phyloP scores from a whole-genome alignment of 2,888 invertebrate genomes.

The Dryocosmus kuriphilus region DNA sequence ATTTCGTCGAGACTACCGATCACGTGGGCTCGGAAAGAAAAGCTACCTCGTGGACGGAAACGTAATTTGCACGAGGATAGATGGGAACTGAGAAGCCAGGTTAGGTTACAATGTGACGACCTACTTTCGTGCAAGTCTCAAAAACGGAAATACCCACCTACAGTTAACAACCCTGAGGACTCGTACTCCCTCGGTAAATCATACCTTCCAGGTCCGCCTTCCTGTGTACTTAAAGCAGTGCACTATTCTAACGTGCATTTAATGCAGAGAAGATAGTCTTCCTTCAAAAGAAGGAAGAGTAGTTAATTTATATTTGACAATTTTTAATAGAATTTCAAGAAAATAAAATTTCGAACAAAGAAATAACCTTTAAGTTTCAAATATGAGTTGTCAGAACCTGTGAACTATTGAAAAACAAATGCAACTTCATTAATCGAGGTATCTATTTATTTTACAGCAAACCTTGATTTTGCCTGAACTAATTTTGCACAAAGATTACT shows the following conservation, averaged over 20 bases:
- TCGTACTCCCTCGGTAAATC: constrained; percentile 37
- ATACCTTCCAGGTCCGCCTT: constrained; percentile 30
- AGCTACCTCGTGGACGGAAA: constrained; percentile 12
- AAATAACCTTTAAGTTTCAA: not conserved
- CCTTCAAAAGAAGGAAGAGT: not conserved
- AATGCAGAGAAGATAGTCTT: constrained; percentile 19
- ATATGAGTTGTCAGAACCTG: too few relatives aligned
- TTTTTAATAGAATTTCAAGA: not conserved
- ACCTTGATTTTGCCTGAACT: too few relatives aligned
- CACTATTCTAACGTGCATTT: constrained; percentile 29
- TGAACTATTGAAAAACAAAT: too few relatives aligned
- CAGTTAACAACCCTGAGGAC: constrained; percentile 33
- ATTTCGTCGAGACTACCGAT: constrained; percentile 28
- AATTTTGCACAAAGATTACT: too few relatives aligned
- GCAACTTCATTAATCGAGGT: too few relatives aligned
- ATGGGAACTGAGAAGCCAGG: constrained; percentile 24
- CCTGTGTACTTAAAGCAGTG: constrained; percentile 39
- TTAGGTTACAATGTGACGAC: constrained; percentile 27
- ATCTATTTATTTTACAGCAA: too few relatives aligned
- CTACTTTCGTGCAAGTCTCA: constrained; percentile 32
- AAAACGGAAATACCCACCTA: constrained; percentile 38
- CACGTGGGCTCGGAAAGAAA: constrained; percentile 2
- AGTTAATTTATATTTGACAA: not conserved
- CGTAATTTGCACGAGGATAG: constrained; percentile 22
- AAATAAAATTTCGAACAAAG: not conserved